Evolutionary conservation across 2,113 vertebrate genomes (phyloP), one percentile per base, ranked within the genome.

Genomic region (Nothobranchius kuhntae): DNA sequence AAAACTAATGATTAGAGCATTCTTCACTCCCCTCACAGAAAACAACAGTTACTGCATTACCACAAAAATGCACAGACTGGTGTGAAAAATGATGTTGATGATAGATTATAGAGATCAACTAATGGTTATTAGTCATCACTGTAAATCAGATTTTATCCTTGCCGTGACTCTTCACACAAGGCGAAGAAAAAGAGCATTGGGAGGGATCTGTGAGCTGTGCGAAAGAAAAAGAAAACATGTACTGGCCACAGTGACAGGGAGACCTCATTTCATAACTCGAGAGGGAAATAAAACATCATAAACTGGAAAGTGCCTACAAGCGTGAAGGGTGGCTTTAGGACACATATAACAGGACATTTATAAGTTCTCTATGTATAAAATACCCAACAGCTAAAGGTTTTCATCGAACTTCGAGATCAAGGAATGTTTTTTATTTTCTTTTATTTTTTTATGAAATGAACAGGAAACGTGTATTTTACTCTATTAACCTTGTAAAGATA

Each of bases 181-280:
- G 71, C 45, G 62, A 77, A 42, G 0, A 71, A 73, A 61, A 35
- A 64, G 44, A 5, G 12, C 12, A 65, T 11, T 58, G 51, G 42
- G 48, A 70, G 38, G 38, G 62, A 63, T 77, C 76, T 35, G 68
- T 62, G 26, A 69, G 57, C 65, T 30, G 30, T 30, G 30, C 38
- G 4, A 69, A 47, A 61, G 67, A 72, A 81, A 62, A 54, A 42
- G 38, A 21, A 54, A 64, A 77, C 77, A 65, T 68, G 78, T 60
- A 38, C 42, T 78, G 56, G 40, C 48, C 53, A 81, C 48, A 73
- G 68, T 57, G 69, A 84, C 48, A 73, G 68, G 60, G 69, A 84
- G 79, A 83, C 63, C 58, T 11, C 30, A 70, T 81, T 77, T 78
- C 65, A 55, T 38, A 52, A 69, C 61, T 75, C 38, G 73, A 78